Base-by-base conservation (phyloP, 1,140 invertebrate species). In the Pseudomyrmex cubaensis region DNA sequence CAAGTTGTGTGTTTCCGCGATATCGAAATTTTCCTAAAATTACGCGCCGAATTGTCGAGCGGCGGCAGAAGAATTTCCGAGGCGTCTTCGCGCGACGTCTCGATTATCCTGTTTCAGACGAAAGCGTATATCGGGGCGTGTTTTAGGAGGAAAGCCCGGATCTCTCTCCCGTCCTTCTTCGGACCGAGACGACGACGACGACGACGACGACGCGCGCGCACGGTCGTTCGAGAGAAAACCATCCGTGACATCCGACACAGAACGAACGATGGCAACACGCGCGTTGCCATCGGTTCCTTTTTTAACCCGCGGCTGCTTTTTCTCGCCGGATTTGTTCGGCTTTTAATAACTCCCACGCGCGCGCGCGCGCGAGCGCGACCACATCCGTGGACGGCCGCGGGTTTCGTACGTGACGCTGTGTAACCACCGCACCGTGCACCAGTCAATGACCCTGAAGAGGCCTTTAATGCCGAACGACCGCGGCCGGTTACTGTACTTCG, bases 311-410 rank as follows among this genome's bases (percentile, higher is more conserved):
- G 56, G 17, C 52, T 80, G 77, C 84, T 89, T 89, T 87, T 89
- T 89, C 83, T 75, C 57, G 54, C 85, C 78, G 66, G 67, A 77
- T 84, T 73, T 69, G 85, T 90, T 90, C 77, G 87, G 90, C 90
- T 91, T 90, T 90, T 90, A 90, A 90, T 91, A 91, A 90, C 89
- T 89, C 87, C 90, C 90, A 90, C 88, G 87, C 87, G 83, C 86
- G 72, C 88, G 82, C 82, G 62, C 83, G 78, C 86, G 72, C 88
- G 82, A 78, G 62, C 83, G 78, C 35, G 35, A 20, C 70, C 76
- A 48, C 80, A 83, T 85, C 70, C 73, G 52, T 22, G 76, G 56
- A 67, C 74, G 75, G 35, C 66, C 67, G 17, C 64, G 85, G 7
- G 35, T 35, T 72, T 70, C 70, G 77, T 85, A 77, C 78, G 82